Base-by-base conservation (phyloP, 2,888 invertebrate species). In the Rhyacophila evoluta region DNA sequence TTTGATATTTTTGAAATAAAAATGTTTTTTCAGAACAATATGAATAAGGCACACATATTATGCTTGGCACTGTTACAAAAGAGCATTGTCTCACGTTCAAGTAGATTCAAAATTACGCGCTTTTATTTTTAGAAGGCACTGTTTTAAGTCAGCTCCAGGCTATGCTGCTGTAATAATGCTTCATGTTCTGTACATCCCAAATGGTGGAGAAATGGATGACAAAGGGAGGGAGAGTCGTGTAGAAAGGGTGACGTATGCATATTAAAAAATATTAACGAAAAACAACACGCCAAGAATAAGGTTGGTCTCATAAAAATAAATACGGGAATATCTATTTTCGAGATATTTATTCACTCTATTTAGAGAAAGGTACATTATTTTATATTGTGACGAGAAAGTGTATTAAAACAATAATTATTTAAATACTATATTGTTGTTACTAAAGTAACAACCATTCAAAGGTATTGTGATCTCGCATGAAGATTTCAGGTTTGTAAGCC, bases 71-170 rank as follows among this genome's bases (percentile, higher is more conserved):
- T 55, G 19, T 55, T 19, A 55, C 10, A 55, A 41, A 15, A 55
- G 10, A 25, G 8, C 25, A 55, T 55, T 55, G 55, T 55, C 55
- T 55, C 55, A 55, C 55, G 5, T 19, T 55, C 19, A 19, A 55
- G 55, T 10, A 55, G 19, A 55, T 55, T 55, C 12, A 10, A 55
- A 55, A 55, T 55, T 25, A 55, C 55, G 19, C 55, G 55, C 25
- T 55, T 55, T 55, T 55, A 55, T 55, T 55, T 55, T 55, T 19
- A 55, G 10, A 55, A 55, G 55, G 8, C 10, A 19, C 19, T 25
- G 55, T 55, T 41, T 41, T 41, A 55, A 55, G 55, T 55, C 55
- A 8, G 55, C 55, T 19, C 55, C 55, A 55, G 25, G 55, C 55
- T 19, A 25, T 3, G 55, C 55, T 19, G 55, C 55, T 55, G 19